Evolutionary conservation across 2,888 invertebrate genomes (phyloP).

Genomic region (Erebia epiphron): DNA sequence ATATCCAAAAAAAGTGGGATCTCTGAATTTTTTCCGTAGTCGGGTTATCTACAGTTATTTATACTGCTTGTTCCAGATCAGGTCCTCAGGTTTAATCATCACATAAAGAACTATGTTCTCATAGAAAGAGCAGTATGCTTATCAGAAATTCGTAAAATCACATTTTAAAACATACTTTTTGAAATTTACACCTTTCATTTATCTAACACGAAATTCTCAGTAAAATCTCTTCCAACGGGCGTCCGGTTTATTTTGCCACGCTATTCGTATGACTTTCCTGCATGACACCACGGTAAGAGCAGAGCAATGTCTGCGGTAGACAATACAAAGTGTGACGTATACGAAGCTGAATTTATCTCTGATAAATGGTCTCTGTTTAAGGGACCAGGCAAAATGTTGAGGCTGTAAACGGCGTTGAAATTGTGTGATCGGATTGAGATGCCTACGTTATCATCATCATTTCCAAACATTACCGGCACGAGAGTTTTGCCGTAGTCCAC

Average conservation of each 20-base stretch:
- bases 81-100: too few species aligned
- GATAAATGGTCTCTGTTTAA: conserved; percentile 12
- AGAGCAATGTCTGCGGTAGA: conserved; percentile 22
- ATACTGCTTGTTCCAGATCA: too few species aligned
- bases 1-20: too few species aligned
- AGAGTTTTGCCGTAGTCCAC: too few species aligned
- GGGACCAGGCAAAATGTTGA: conserved; percentile 8
- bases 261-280: conserved; percentile 21
- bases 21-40: too few species aligned
- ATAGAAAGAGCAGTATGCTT: not conserved
- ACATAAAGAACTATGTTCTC: too few species aligned
- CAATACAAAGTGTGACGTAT: conserved; percentile 24
- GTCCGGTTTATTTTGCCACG: conserved; percentile 15
- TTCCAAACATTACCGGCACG: too few species aligned
- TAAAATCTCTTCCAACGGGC: conserved; percentile 10
- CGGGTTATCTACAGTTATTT: too few species aligned
- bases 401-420: not conserved
- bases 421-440: too few species aligned
- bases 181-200: not conserved
- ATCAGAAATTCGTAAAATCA: not conserved
- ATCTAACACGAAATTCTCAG: not conserved
- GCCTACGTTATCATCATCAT: too few species aligned
- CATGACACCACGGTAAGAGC: conserved; percentile 21
- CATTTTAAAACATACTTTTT: not conserved
- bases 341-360: conserved; percentile 19